phyloP scores from a whole-genome alignment of 2,113 vertebrate species.

The Istiophorus platypterus region DNA sequence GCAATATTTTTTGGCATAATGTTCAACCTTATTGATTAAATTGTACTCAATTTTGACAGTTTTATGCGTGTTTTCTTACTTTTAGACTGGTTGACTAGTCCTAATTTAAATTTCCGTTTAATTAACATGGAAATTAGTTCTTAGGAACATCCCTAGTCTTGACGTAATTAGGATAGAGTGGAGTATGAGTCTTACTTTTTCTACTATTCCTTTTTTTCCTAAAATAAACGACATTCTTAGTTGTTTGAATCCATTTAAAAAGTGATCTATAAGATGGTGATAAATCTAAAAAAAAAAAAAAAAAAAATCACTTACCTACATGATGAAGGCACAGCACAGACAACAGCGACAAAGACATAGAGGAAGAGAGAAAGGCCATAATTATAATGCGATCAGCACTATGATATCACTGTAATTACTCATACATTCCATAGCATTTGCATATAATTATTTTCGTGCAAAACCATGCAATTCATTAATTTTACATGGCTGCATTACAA shows the following conservation, averaged over 20 bases:
- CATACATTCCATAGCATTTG: constrained; percentile 74
- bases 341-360: constrained; percentile 44
- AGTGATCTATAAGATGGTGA: constrained; percentile 4
- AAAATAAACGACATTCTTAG: constrained; percentile 32
- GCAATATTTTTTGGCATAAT: too few relatives aligned
- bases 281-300: constrained; percentile 2
- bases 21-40: too few relatives aligned
- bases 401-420: constrained; percentile 67
- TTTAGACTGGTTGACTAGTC: too few relatives aligned
- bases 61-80: too few relatives aligned
- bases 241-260: constrained; percentile 31
- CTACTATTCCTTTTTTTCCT: not conserved
- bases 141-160: too few relatives aligned
- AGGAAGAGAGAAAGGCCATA: constrained; percentile 53
- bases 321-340: constrained; percentile 37
- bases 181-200: not conserved
- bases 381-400: constrained; percentile 68
- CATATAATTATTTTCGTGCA: constrained; percentile 68
- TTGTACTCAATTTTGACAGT: too few relatives aligned
- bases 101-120: too few relatives aligned
- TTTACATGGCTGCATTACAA: constrained; percentile 72
- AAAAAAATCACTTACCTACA: constrained; percentile 63
- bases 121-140: too few relatives aligned
- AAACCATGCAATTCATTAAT: constrained; percentile 79
- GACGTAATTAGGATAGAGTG: not conserved